Evolutionary conservation across 1,140 invertebrate genomes (phyloP), one percentile per base, ranked within the genome.

Genomic region (Drosophila jambulina): DNA sequence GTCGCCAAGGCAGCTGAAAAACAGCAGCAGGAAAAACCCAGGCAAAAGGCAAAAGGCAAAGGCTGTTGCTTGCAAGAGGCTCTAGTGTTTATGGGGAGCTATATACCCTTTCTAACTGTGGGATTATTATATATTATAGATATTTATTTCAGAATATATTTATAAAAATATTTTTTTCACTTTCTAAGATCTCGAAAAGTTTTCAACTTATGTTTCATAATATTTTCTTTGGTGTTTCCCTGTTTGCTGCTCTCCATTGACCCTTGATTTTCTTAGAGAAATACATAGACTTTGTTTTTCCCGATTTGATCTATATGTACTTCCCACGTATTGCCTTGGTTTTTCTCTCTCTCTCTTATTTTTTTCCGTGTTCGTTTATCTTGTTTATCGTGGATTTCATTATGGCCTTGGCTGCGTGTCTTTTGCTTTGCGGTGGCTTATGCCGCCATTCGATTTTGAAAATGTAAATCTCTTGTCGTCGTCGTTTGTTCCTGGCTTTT

Each of bases 371-470:
- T 82, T 86, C 79, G 80, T 80, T 87, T 88, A 87, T 87, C 84
- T 87, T 84, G 77, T 87, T 87, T 88, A 87, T 88, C 85, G 76
- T 75, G 80, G 84, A 87, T 87, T 87, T 87, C 80, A 87, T 87
- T 87, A 88, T 88, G 84, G 83, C 80, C 76, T 67, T 72, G 83
- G 63, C 79, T 87, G 83, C 83, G 70, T 83, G 83, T 87, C 84
- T 88, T 88, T 88, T 87, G 84, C 84, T 84, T 78, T 83, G 84
- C 84, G 84, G 84, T 88, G 84, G 84, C 84, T 87, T 87, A 88
- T 87, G 85, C 86, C 84, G 84, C 84, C 84, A 80, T 88, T 87
- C 84, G 84, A 87, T 87, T 87, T 87, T 87, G 77, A 87, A 87
- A 87, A 87, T 87, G 85, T 87, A 87, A 87, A 87, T 87, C 84